Evolutionary conservation across 2,888 invertebrate species (phyloP), one percentile per base, ranked within the genome.

Genomic region (Hoplodrina ambigua): DNA sequence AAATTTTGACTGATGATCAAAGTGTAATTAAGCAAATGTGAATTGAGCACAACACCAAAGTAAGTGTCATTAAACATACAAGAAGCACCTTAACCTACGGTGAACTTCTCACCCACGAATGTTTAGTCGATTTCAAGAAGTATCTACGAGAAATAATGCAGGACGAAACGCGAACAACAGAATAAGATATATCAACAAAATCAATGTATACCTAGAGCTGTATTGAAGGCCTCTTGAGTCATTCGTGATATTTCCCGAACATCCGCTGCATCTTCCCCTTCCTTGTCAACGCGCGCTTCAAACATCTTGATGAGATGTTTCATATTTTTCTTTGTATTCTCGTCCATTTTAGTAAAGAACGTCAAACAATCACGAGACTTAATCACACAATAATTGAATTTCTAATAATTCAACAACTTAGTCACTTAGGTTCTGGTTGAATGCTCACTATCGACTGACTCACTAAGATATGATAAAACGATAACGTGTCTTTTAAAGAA

Each of bases 241-340:
- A 82, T 82, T 77, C 68, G 57, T 57, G 75, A 60, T 68, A 79
- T 73, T 63, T 83, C 83, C 15, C 72, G 82, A 83, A 87, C 83
- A 81, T 90, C 89, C 80, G 85, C 83, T 20, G 81, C 85, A 70
- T 90, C 88, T 57, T 86, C 89, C 55, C 87, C 89, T 15, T 70
- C 69, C 30, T 74, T 64, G 76, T 87, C 90, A 41, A 78, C 80
- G 46, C 89, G 88, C n/a, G 88, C 81, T 85, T 95, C 95, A 70
- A 94, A 95, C 89, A 94, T 91, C 77, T 94, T 87, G 82, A 95
- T 95, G 46, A 95, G 89, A 82, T 91, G 85, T 59, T 89, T 89
- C 90, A 93, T 92, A 72, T 93, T 92, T 63, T 78, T 89, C 53
- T 80, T 85, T 63, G 75, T 76, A 75, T 79, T 86, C 56, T 68